Evolutionary conservation across 2,113 vertebrate species (phyloP).

Genomic region (Crotalus viridis): DNA sequence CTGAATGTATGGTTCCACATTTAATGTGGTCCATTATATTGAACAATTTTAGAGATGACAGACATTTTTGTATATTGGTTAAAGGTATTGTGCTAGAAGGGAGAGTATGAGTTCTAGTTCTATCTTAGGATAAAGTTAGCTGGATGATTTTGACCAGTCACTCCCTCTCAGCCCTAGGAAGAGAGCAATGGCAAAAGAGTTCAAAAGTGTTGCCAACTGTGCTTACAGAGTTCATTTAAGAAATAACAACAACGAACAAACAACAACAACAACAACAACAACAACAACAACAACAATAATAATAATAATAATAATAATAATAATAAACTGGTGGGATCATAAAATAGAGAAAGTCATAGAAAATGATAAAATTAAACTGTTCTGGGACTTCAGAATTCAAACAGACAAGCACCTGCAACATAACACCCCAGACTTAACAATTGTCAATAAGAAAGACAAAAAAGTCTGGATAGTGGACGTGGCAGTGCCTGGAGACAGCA

Average conservation of each 20-base stretch:
- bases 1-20: not conserved
- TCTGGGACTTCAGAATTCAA: too few species aligned
- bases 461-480: too few species aligned
- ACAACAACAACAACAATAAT: fast-evolving
- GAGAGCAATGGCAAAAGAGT: not conserved
- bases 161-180: not conserved
- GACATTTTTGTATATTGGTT: not conserved
- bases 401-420: too few species aligned
- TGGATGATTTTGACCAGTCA: not conserved
- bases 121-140: not conserved
- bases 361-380: too few species aligned
- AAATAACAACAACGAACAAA: not conserved
- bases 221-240: not conserved
- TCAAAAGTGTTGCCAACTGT: not conserved
- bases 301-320: too few species aligned
- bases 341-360: too few species aligned
- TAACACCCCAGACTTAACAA: too few species aligned
- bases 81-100: not conserved
- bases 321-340: too few species aligned
- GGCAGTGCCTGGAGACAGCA: too few species aligned
- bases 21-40: not conserved
- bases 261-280: too few species aligned
- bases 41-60: not conserved
- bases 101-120: not conserved
- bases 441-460: too few species aligned